Evolutionary conservation across 92 coral and sea anemone species (phyloP).

Genomic region (Actinernus sp.): DNA sequence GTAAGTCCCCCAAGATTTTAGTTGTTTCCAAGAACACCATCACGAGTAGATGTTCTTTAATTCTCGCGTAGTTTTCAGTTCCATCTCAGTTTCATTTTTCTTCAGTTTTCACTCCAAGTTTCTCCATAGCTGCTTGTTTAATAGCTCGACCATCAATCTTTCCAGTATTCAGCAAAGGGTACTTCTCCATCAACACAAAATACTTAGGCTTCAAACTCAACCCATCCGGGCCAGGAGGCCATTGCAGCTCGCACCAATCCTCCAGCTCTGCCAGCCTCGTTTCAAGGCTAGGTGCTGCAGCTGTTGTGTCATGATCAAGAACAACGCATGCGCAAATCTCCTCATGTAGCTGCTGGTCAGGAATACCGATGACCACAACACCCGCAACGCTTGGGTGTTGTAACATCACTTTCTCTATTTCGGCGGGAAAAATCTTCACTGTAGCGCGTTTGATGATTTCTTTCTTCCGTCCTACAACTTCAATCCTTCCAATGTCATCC

Average conservation of each 20-base stretch:
- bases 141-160: constrained; percentile 6
- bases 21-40: no score
- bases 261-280: constrained; percentile 8
- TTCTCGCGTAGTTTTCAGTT: no score
- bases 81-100: no score
- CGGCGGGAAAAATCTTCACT: constrained; percentile 31
- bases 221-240: constrained; percentile 25
- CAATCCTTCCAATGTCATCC: constrained; percentile 9
- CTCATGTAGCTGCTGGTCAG: constrained; percentile 30
- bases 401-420: constrained; percentile 7
- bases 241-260: constrained; percentile 18
- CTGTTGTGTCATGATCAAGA: no score
- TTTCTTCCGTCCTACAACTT: constrained; percentile 18
- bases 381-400: constrained; percentile 19
- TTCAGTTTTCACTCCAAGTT: no score
- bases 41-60: no score
- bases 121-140: constrained; percentile 8
- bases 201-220: constrained; percentile 24
- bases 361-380: constrained; percentile 14
- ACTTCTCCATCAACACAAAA: constrained; percentile 14
- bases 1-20: no score
- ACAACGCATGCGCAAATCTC: constrained; percentile 52
- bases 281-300: neutral
- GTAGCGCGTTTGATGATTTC: constrained; percentile 9
- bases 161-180: constrained; percentile 6